Evolutionary conservation across 1,140 invertebrate genomes (phyloP), one percentile per base, ranked within the genome.

Genomic region (Temnothorax longispinosus): DNA sequence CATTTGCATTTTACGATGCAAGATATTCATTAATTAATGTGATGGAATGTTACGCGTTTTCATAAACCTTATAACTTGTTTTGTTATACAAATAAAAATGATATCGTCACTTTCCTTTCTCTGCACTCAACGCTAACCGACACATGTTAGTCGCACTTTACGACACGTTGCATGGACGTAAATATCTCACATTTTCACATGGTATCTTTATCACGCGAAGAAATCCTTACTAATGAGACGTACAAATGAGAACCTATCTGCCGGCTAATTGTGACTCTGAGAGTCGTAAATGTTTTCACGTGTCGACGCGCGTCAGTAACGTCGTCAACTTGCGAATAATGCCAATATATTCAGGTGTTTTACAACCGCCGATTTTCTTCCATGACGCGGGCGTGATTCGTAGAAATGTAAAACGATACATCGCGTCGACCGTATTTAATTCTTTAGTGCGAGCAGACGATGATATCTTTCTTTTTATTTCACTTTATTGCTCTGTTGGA

Each of bases 231-330:
- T 89, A 89, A 89, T 89, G 85, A 89, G 84, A 89, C 58, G 35
- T 77, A 38, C 71, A 77, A 89, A 89, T n/a, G 71, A 65, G 56
- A 65, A 50, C 13, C 67, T 56, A 32, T 74, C 27, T 56, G n/a
- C 4, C 32, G 62, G 38, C 27, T 58, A 77, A 90, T 89, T 74
- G 58, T 72, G 71, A 81, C 47, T 86, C 35, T 54, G 60, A 35
- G 10, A 65, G 65, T 88, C 76, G 62, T 90, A 90, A 90, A 90
- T 52, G 58, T 71, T 76, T 90, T 89, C 89, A 89, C 21, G 76
- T 32, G n/a, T 52, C 76, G 50, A 18, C 44, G 44, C 58, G 71
- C 87, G 80, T 86, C 87, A 56, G 41, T 38, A 44, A 86, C 41
- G 60, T 65, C 62, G 44, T 89, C 82, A 89, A 71, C 78, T 6